These are phyloP conservation scores for Charina bottae DNA, from an alignment of 2,113 vertebrate genomes.

Conservation along the genomic window DNA sequence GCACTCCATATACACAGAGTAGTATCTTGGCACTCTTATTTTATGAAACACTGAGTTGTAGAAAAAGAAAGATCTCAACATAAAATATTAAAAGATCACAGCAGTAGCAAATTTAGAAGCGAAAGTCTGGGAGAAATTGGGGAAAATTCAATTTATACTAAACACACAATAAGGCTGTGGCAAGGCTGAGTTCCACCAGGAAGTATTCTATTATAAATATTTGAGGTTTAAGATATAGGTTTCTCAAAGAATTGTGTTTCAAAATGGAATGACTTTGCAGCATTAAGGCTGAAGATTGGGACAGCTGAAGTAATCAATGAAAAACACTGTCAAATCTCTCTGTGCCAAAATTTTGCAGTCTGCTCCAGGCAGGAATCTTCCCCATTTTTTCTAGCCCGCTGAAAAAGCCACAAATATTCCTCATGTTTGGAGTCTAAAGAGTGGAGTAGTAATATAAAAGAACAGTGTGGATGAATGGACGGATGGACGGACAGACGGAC, in stretches of 20 bases:
- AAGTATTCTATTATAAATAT: slow-evolving; percentile 20
- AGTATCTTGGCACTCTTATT: slow-evolving; percentile 49
- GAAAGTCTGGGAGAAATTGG: not conserved
- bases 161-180: not conserved
- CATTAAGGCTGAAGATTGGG: not conserved
- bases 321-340: no score
- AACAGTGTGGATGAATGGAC: no score
- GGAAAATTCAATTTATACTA: slow-evolving; percentile 12
- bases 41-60: slow-evolving; percentile 45
- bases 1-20: slow-evolving; percentile 28
- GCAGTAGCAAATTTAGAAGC: slow-evolving; percentile 53
- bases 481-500: not conserved
- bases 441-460: no score
- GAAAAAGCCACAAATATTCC: no score
- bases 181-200: not conserved
- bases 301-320: not conserved
- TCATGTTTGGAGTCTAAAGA: no score
- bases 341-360: no score
- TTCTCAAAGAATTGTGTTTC: not conserved
- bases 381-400: no score
- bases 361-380: no score
- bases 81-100: slow-evolving; percentile 68
- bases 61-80: slow-evolving; percentile 44
- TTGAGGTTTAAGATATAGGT: not conserved
- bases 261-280: not conserved